Evolutionary conservation across 2,113 vertebrate genomes (phyloP).

Genomic region (Mustelus asterias): DNA sequence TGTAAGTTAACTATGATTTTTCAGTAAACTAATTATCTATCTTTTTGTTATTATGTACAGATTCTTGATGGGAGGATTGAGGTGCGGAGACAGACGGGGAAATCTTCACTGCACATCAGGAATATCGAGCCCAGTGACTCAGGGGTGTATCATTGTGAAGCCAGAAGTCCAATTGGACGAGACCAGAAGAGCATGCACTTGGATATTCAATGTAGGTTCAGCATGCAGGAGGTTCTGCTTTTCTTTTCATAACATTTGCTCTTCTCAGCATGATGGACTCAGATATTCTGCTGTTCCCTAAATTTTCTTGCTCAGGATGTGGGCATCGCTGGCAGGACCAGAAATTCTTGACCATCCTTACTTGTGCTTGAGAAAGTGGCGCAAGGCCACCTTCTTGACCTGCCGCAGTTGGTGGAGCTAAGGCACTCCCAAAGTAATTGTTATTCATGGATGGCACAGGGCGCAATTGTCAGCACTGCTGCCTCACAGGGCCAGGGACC

Average conservation of each 20-base stretch:
- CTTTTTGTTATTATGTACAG: constrained; percentile 50
- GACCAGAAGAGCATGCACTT: constrained; percentile 97
- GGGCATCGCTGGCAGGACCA: neutral
- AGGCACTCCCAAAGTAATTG: neutral
- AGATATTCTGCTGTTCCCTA: neutral
- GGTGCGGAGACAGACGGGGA: constrained; percentile 77
- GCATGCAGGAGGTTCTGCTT: neutral
- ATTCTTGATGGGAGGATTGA: constrained; percentile 84
- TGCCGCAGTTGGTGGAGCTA: neutral
- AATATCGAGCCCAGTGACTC: constrained; percentile 77
- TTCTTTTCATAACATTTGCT: neutral
- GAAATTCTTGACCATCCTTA: neutral
- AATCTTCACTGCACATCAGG: constrained; percentile 80
- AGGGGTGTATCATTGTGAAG: constrained; percentile 93
- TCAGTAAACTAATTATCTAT: neutral
- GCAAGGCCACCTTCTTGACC: neutral
- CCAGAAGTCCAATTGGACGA: constrained; percentile 88
- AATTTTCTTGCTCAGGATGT: neutral
- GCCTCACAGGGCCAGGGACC: no score
- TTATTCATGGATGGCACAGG: no score
- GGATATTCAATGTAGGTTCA: constrained; percentile 87
- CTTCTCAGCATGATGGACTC: neutral
- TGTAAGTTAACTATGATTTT: neutral
- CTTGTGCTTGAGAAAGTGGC: neutral
- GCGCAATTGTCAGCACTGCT: no score